Evolutionary conservation across 2,113 vertebrate species (phyloP).

Genomic region (Notarius lentiginosus): DNA sequence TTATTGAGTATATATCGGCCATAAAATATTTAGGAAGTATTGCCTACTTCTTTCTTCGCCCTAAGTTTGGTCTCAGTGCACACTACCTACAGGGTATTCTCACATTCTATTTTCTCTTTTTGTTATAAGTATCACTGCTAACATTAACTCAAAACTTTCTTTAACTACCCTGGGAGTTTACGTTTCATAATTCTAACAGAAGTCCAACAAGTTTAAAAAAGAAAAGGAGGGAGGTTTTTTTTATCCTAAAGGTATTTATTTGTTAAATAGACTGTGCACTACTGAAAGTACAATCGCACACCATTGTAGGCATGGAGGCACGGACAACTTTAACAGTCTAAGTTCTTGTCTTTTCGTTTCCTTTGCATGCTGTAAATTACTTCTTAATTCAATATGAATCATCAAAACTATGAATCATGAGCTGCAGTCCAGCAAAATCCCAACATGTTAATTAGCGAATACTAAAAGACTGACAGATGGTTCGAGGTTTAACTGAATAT

Average conservation of each 20-base stretch:
- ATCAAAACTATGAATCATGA: constrained; percentile 17
- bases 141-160: constrained; percentile 66
- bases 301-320: not conserved
- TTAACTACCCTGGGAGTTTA: constrained; percentile 49
- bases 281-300: not conserved
- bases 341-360: not conserved
- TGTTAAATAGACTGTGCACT: not conserved
- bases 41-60: constrained; percentile 62
- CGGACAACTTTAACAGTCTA: not conserved
- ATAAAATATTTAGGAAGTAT: constrained; percentile 67
- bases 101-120: constrained; percentile 40
- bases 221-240: not conserved
- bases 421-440: constrained; percentile 26
- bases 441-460: constrained; percentile 56
- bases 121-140: constrained; percentile 58
- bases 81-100: constrained; percentile 60
- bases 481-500: constrained; percentile 36
- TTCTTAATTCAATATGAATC: constrained; percentile 36
- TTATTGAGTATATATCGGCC: constrained; percentile 69
- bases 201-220: constrained; percentile 61
- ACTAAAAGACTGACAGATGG: constrained; percentile 60
- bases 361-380: constrained; percentile 24
- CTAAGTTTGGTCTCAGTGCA: constrained; percentile 61
- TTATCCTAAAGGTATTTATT: constrained; percentile 17
- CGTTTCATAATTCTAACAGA: constrained; percentile 63